These are phyloP conservation scores for Phortica okadai DNA, from an alignment of 2,888 invertebrate species.

Conservation along the genomic window DNA sequence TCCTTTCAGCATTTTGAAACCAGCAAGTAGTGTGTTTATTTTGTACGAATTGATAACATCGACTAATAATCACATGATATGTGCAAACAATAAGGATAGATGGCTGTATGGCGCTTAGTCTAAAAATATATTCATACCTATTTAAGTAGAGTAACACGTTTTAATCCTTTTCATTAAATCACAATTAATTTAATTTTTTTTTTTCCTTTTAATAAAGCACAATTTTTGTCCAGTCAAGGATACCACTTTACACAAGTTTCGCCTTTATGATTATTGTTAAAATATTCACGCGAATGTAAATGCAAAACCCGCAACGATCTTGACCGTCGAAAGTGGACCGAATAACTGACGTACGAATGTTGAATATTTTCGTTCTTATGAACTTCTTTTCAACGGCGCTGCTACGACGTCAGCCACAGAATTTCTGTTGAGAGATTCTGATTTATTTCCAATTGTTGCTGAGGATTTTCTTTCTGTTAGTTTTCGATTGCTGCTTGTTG, in stretches of 20 bases:
- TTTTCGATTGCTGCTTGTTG: neutral
- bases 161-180: too few relatives aligned
- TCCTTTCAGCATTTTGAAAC: too few relatives aligned
- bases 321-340: slow-evolving; percentile 67
- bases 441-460: slow-evolving; percentile 54
- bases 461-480: slow-evolving; percentile 14
- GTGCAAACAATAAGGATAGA: too few relatives aligned
- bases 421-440: slow-evolving; percentile 25
- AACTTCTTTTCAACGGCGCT: slow-evolving; percentile 46
- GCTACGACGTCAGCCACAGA: neutral
- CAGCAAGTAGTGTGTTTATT: too few relatives aligned
- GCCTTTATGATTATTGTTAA: neutral
- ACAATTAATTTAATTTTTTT: too few relatives aligned
- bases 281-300: neutral
- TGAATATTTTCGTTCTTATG: slow-evolving; percentile 63
- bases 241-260: neutral
- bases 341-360: slow-evolving; percentile 60
- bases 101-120: too few relatives aligned
- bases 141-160: too few relatives aligned
- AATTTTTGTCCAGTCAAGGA: slow-evolving; percentile 3
- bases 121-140: too few relatives aligned
- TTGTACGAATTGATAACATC: too few relatives aligned
- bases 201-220: too few relatives aligned
- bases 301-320: slow-evolving; percentile 49
- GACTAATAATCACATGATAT: too few relatives aligned